These are phyloP conservation scores for Etheostoma cragini DNA, from an alignment of 2,113 vertebrate species.

Conservation along the genomic window DNA sequence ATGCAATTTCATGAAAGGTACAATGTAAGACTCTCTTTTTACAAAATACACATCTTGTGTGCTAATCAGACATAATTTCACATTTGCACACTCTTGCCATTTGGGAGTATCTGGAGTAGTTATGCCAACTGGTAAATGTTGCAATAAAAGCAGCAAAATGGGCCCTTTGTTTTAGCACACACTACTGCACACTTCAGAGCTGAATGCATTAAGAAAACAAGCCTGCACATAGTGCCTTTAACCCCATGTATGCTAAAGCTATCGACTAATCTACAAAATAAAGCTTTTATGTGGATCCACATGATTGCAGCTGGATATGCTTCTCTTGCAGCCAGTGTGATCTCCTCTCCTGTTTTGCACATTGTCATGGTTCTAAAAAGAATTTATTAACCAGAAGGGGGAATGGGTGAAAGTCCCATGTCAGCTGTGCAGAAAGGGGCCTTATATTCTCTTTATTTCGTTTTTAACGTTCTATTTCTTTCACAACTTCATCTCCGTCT, in stretches of 20 bases:
- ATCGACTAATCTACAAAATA: slow-evolving; percentile 31
- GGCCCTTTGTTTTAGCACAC: slow-evolving; percentile 2
- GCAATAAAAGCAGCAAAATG: slow-evolving; percentile 36
- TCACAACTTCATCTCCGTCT: not conserved
- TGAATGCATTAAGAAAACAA: slow-evolving; percentile 10
- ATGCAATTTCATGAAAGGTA: slow-evolving; percentile 9
- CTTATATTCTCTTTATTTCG: not conserved
- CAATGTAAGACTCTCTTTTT: not conserved
- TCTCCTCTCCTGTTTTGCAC: slow-evolving; percentile 57
- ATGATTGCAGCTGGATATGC: slow-evolving; percentile 32
- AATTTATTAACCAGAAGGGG: slow-evolving; percentile 8
- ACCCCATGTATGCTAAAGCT: not conserved
- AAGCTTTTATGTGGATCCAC: slow-evolving; percentile 36
- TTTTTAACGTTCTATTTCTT: slow-evolving; percentile 3
- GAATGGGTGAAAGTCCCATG: not conserved
- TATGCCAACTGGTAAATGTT: slow-evolving; percentile 4
- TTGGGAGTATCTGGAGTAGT: not conserved
- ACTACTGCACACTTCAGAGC: slow-evolving; percentile 17
- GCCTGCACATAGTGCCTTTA: slow-evolving; percentile 7
- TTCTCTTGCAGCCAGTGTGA: slow-evolving; percentile 17
- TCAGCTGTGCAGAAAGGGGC: slow-evolving; percentile 12
- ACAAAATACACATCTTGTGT: not conserved
- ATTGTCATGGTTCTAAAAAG: slow-evolving; percentile 55
- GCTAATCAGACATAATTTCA: slow-evolving; percentile 5
- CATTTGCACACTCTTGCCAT: not conserved